Conservation (phyloP, 1,140 invertebrate species). For the Luehdorfia chinensis region DNA sequence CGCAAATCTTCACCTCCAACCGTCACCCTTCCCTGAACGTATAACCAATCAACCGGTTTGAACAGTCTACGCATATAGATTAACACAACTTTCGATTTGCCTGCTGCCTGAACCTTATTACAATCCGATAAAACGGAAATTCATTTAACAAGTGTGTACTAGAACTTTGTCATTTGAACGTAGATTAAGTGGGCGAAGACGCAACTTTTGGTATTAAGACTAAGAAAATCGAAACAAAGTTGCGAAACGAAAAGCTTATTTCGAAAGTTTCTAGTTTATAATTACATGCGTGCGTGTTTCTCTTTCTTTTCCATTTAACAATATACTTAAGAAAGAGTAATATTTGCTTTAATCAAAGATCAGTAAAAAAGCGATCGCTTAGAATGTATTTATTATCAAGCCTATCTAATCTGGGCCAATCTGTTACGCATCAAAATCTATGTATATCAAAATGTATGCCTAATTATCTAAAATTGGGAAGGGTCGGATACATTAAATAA, state of each 20-base stretch:
- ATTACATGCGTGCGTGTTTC: slow-evolving; percentile 18
- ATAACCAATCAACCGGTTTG: slow-evolving; percentile 48
- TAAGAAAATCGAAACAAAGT: slow-evolving; percentile 13
- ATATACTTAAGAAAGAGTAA: not conserved
- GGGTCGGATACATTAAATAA: too few species aligned
- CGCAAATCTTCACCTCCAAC: slow-evolving; percentile 44
- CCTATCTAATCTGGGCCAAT: too few species aligned
- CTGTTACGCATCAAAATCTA: not conserved
- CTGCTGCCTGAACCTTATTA: slow-evolving; percentile 15
- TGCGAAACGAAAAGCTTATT: slow-evolving; percentile 17
- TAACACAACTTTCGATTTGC: slow-evolving; percentile 28
- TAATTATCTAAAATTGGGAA: too few species aligned
- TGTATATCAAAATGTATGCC: too few species aligned
- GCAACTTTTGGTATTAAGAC: slow-evolving; percentile 17
- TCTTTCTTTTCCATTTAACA: slow-evolving; percentile 1
- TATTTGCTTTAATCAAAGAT: not conserved
- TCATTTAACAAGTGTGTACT: not conserved
- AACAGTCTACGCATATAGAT: slow-evolving; percentile 54
- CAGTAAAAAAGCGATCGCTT: not conserved
- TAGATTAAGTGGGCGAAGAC: slow-evolving; percentile 30
- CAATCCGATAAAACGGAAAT: slow-evolving; percentile 13
- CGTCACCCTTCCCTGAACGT: slow-evolving; percentile 45
- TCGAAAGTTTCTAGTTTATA: slow-evolving; percentile 16
- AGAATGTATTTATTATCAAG: not conserved
- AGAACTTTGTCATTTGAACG: slow-evolving; percentile 23